These are phyloP conservation scores for Nebria salina DNA, from an alignment of 2,888 invertebrate species.

Conservation along the genomic window DNA sequence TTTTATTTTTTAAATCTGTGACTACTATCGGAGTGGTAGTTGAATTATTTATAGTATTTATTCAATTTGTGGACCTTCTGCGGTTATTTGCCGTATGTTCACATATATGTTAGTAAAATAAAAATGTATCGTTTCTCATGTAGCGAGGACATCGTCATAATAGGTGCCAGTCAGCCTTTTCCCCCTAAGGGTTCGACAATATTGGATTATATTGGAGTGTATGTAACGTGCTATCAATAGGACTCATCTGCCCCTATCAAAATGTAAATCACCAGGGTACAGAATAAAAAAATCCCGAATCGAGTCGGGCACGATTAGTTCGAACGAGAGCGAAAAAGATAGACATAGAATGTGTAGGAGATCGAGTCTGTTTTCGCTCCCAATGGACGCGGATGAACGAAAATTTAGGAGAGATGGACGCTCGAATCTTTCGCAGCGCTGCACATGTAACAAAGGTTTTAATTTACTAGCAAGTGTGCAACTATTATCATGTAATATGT, in stretches of 20 bases:
- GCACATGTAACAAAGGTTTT: constrained; percentile 40
- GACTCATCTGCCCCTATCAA: constrained; percentile 47
- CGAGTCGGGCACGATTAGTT: background rate
- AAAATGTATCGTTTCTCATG: background rate
- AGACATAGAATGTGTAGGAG: background rate
- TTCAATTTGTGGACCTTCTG: background rate
- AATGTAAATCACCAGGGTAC: constrained; percentile 45
- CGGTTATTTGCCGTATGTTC: background rate
- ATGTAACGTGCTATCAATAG: constrained; percentile 40
- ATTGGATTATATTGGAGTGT: constrained; percentile 40
- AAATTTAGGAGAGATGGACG: background rate
- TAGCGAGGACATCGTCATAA: constrained; percentile 16
- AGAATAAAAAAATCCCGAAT: constrained; percentile 27
- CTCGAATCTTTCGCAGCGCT: constrained; percentile 17
- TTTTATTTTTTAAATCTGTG: too few relatives aligned
- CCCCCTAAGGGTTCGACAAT: constrained; percentile 19
- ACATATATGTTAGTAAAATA: background rate
- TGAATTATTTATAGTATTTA: background rate
- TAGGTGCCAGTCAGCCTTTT: background rate
- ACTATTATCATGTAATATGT: constrained; percentile 44
- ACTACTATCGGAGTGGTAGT: too few relatives aligned
- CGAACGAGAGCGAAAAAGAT: background rate
- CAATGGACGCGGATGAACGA: background rate
- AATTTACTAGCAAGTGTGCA: constrained; percentile 44
- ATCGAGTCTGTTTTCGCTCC: background rate